Conservation (phyloP, 2,797 vertebrate species). For the Cryptoprocta ferox region DNA sequence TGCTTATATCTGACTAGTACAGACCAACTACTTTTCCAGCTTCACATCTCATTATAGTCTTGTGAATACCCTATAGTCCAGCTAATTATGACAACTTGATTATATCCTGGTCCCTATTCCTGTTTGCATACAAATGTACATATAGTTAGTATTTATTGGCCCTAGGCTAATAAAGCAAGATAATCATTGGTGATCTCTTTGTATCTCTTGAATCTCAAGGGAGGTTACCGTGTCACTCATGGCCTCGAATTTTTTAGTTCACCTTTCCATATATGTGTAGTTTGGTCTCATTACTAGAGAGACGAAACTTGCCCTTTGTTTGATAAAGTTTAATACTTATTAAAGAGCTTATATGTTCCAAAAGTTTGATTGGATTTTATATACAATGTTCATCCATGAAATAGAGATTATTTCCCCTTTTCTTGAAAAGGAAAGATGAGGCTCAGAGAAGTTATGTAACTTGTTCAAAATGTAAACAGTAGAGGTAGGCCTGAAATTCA, state of each 20-base stretch:
- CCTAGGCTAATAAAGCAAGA: neutral
- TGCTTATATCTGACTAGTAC: neutral
- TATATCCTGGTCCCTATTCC: neutral
- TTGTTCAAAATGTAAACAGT: neutral
- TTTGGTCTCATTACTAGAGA: neutral
- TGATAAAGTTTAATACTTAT: neutral
- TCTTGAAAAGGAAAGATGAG: neutral
- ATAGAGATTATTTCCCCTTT: neutral
- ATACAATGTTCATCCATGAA: neutral
- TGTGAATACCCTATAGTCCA: neutral
- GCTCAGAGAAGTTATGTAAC: slow-evolving; percentile 11
- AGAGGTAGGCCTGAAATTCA: neutral
- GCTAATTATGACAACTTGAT: neutral
- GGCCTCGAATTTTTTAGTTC: neutral
- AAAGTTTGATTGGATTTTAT: neutral
- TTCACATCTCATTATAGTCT: neutral
- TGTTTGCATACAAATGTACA: neutral
- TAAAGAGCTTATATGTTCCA: neutral
- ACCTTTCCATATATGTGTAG: neutral
- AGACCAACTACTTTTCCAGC: neutral
- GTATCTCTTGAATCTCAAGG: neutral
- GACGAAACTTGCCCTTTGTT: neutral
- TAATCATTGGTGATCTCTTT: neutral
- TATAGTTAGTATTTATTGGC: neutral
- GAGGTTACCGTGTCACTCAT: neutral